Evolutionary conservation across 2,113 vertebrate species (phyloP), one percentile per base, ranked within the genome.

Genomic region (Hymenochirus boettgeri): DNA sequence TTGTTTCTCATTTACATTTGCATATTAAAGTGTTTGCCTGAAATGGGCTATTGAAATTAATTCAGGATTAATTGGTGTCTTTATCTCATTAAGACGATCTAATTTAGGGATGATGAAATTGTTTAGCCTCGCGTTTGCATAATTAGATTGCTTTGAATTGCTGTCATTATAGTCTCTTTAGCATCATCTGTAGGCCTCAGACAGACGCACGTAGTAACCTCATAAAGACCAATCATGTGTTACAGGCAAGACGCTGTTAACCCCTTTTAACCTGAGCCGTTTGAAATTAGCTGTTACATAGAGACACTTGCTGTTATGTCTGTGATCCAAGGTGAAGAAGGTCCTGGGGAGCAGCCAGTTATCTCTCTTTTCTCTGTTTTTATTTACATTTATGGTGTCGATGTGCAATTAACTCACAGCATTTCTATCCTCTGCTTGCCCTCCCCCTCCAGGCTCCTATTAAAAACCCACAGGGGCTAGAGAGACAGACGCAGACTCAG

Each of bases 31-130:
- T 94, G 91, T 94, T 98, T 98, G 90, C 89, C 83, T 89, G 89
- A 93, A 93, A 93, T 84, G 88, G 86, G 88, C 91, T 90, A 83
- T 89, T 86, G 90, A 93, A 96, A 96, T 98, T 97, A 97, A 93
- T 92, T 88, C 91, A 92, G 93, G 95, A 98, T 98, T 98, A 97
- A 98, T 97, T 97, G 92, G 92, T 92, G 93, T 95, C 93, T 98
- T 97, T 97, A 98, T 96, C 93, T 97, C 94, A 93, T 97, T 97
- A 98, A 93, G 88, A 93, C 93, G 91, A 95, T 96, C 92, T 92
- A 96, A 97, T 97, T 93, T 91, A 91, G 89, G 91, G 90, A 94
- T 97, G 94, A 98, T 97, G 94, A 96, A 96, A 89, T 95, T 96
- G 94, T 91, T 85, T 88, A 89, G 84, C 82, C 88, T 92, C 89